Percentiles rank a stretch among this genome's conserved stretches.
Conservation (phyloP, 2,888 invertebrate genomes). For the Eupeodes latifasciatus region DNA sequence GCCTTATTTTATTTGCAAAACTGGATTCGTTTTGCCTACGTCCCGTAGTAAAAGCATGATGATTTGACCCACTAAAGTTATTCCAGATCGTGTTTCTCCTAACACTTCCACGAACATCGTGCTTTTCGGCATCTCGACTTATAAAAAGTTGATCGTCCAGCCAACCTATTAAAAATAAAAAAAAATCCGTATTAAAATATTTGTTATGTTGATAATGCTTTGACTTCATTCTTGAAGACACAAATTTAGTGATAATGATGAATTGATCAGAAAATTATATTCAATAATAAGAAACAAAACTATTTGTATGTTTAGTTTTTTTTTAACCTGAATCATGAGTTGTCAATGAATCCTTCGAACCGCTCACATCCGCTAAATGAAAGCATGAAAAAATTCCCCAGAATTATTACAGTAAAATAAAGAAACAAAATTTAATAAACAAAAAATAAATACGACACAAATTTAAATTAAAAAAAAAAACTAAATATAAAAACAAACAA, state of each 20-base stretch:
- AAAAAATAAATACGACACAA: constrained; percentile 36
- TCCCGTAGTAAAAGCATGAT: constrained; percentile 90
- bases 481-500: constrained; percentile 64
- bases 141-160: constrained; percentile 85
- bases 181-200: constrained; percentile 5
- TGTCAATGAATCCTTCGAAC: constrained; percentile 91
- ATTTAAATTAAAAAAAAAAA: constrained; percentile 33
- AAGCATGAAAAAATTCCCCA: constrained; percentile 80
- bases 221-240: constrained; percentile 26
- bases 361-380: constrained; percentile 90
- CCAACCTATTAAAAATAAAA: constrained; percentile 84
- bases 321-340: constrained; percentile 91
- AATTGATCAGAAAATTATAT: constrained; percentile 72
- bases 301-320: constrained; percentile 52
- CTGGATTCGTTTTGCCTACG: constrained; percentile 86
- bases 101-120: constrained; percentile 81
- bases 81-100: constrained; percentile 85
- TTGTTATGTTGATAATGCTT: neutral
- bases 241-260: constrained; percentile 68
- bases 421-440: constrained; percentile 27
- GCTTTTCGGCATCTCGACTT: constrained; percentile 82
- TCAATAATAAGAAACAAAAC: constrained; percentile 72
- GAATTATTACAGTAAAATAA: constrained; percentile 66
- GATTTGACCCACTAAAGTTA: constrained; percentile 88
- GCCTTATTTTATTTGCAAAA: constrained; percentile 86